Evolutionary conservation across 1,140 invertebrate genomes (phyloP).

Genomic region (Meloidogyne floridensis): DNA sequence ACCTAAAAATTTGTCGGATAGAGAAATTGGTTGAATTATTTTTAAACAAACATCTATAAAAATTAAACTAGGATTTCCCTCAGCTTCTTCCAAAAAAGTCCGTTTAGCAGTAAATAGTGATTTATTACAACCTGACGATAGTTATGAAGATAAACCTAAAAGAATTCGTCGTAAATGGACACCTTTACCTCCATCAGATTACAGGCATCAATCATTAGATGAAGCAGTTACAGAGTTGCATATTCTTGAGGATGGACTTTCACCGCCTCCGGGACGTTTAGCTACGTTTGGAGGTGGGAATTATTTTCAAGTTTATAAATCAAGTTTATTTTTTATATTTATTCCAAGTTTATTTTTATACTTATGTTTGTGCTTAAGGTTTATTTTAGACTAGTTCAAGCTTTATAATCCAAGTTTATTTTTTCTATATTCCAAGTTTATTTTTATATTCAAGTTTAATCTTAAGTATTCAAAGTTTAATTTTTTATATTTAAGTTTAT

Average conservation of each 20-base stretch:
- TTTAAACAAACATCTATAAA: no score
- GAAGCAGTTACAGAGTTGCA: constrained; percentile 30
- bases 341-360: neutral
- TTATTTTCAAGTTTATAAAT: neutral
- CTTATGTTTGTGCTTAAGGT: no score
- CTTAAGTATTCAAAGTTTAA: no score
- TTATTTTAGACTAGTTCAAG: no score
- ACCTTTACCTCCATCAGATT: neutral
- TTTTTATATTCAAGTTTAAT: no score
- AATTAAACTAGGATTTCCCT: neutral
- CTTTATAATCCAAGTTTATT: no score
- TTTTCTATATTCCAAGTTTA: no score
- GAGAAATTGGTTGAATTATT: no score
- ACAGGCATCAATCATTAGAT: neutral
- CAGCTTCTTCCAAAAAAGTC: constrained; percentile 8
- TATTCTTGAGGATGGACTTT: constrained; percentile 29
- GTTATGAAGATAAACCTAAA: neutral
- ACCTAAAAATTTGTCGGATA: no score
- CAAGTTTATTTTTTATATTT: neutral
- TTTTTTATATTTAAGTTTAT: no score
- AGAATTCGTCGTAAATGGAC: constrained; percentile 19
- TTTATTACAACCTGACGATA: neutral
- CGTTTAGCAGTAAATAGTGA: constrained; percentile 7
- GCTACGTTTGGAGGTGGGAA: neutral
- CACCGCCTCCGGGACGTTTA: neutral